Evolutionary conservation across 2,797 vertebrate species (phyloP).

Genomic region (Kryptolebias ocellatus): DNA sequence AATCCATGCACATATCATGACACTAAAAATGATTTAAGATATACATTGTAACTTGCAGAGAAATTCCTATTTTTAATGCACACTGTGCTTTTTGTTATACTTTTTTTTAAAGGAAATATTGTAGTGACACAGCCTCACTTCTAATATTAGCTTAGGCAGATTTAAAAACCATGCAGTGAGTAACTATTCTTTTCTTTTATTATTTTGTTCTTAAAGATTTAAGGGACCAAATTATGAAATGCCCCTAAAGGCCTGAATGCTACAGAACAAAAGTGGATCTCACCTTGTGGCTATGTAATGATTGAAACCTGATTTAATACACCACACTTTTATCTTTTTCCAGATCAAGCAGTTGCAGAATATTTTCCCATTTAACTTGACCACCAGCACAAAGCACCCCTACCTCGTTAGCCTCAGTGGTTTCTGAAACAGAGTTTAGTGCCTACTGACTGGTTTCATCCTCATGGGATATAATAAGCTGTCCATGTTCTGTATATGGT

Average conservation of each 20-base stretch:
- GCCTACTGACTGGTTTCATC: conserved; percentile 41
- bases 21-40: conserved; percentile 39
- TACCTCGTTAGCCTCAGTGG: conserved; percentile 41
- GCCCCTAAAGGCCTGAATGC: conserved; percentile 57
- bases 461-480: conserved; percentile 33
- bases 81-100: conserved; percentile 33
- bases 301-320: conserved; percentile 50
- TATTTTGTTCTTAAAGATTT: conserved; percentile 63
- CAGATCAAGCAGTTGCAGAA: conserved; percentile 36
- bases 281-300: conserved; percentile 67
- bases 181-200: conserved; percentile 14
- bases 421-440: conserved; percentile 51
- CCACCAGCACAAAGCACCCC: conserved; percentile 48
- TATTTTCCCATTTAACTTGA: conserved; percentile 37
- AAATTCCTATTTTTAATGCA: conserved; percentile 33
- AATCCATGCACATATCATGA: conserved; percentile 15
- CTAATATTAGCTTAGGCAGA: conserved; percentile 34
- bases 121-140: conserved; percentile 18
- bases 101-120: conserved; percentile 25
- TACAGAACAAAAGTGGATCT: conserved; percentile 57
- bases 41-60: conserved; percentile 48
- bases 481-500: conserved; percentile 15
- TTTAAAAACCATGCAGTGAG: conserved; percentile 29
- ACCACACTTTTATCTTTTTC: conserved; percentile 23
- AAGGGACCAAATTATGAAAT: conserved; percentile 63